Base-by-base conservation (phyloP, 2,888 invertebrate genomes). In the Beris chalybata region DNA sequence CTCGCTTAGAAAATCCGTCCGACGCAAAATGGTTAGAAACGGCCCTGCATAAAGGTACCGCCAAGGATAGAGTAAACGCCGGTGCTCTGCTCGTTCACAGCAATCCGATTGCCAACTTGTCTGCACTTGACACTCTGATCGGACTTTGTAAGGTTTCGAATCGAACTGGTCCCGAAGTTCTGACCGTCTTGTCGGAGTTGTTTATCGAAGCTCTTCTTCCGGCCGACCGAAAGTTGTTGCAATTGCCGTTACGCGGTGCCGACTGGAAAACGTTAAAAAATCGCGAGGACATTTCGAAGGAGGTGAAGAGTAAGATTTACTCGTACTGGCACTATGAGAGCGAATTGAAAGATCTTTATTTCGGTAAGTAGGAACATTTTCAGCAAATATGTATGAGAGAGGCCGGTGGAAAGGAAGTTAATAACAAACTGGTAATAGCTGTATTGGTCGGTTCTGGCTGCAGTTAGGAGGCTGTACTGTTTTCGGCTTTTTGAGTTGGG, bases 281-380 rank as follows among this genome's bases (percentile, higher is more conserved):
- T 22, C 73, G 74, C 15, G 72, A 73, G 0, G 66, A 69, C 1
- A 55, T 81, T 5, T 72, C 88, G 72, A 89, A 88, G 72, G 85
- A 87, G 31, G 83, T 86, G 0, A 82, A 86, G 56, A 84, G 87
- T 64, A 87, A 86, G 71, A 81, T 89, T 69, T 83, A 92, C 13
- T 86, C 89, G 9, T 79, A 87, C 65, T 98, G 97, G 96, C 87
- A 89, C 74, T 97, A 90, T 79, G 98, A 98, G 78, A 91, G 91
- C 75, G 89, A 92, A 74, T 79, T 98, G 1, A 94, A 93, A 77
- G 87, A 90, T 70, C 82, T 85, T 38, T 95, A 93, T 80, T 85
- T 85, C 67, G 84, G 85, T 83, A 69, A 81, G 82, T 78, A 3
- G 29, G 5, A 47, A 22, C n/a, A 3, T 22, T 22, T 22, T 22